phyloP scores from a whole-genome alignment of 2,113 vertebrate genomes.

The Thryonomys swinderianus region DNA sequence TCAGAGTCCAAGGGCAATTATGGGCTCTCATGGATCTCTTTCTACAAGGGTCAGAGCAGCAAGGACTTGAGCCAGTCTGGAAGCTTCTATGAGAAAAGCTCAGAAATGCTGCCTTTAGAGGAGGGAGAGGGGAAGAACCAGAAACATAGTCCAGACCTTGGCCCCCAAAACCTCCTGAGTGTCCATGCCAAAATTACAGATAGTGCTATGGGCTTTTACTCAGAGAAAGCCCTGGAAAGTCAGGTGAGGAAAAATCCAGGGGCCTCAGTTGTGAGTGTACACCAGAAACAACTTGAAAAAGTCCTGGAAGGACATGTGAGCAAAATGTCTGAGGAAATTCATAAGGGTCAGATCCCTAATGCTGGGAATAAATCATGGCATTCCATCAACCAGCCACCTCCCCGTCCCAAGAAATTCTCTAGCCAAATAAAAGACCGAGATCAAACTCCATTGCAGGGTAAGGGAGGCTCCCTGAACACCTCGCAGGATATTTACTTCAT shows the following conservation, averaged over 20 bases:
- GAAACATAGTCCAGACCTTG: not conserved
- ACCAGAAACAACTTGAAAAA: not conserved
- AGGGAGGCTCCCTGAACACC: not conserved
- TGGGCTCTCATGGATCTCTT: not conserved
- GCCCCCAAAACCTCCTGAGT: not conserved
- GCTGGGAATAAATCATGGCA: not conserved
- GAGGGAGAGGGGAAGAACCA: too few species aligned
- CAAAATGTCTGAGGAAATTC: conserved; percentile 1
- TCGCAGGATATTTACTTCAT: not conserved
- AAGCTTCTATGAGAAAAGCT: not conserved
- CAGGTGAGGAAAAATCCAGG: not conserved
- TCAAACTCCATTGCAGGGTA: not conserved
- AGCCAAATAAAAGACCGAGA: not conserved
- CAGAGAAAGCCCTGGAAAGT: not conserved
- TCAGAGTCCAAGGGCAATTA: fast-evolving
- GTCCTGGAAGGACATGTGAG: not conserved
- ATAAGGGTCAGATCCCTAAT: not conserved
- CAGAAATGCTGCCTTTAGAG: not conserved
- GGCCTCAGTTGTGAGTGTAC: not conserved
- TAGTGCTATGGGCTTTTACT: not conserved
- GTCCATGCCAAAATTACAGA: not conserved
- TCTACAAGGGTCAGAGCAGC: not conserved
- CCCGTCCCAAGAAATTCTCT: not conserved
- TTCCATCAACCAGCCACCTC: not conserved
- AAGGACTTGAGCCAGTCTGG: not conserved